Evolutionary conservation across 2,113 vertebrate genomes (phyloP), one percentile per base, ranked within the genome.

Genomic region (Chloebia gouldiae): DNA sequence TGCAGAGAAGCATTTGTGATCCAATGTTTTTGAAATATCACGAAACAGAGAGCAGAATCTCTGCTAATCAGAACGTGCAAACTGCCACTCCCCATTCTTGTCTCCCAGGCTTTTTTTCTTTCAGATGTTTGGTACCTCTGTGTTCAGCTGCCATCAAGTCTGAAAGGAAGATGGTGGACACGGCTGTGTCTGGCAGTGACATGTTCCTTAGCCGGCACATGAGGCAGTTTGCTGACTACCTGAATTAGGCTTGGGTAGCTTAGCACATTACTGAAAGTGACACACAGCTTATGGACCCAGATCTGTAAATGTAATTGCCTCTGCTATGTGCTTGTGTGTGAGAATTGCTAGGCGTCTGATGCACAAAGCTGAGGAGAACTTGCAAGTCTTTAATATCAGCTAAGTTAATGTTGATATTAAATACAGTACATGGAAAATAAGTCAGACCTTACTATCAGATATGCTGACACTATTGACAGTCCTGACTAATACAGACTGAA

Each of bases 211-310:
- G 47, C 28, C 95, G 94, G 75, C 78, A 96, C 86, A 89, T 84
- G 65, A 50, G 84, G 61, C 83, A 50, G 78, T 86, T 82, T 92
- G 64, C 93, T 97, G 95, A 90, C 93, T 95, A 49, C 71, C 81
- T 94, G 86, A 92, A 96, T 97, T 97, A 96, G n/a, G 24, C 31
- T 89, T 87, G 68, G 66, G 54, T 88, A 92, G 39, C 56, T 87
- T 92, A 85, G 27, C 57, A 73, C 57, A 70, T 92, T 92, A 86
- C 68, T 91, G 78, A 84, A 96, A 93, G 68, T 90, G 95, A 90
- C 88, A 63, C 47, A 53, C 37, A 91, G 89, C 81, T 92, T 95
- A 95, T 73, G 92, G 80, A 73, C 64, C 40, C n/a, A 66, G 80
- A 83, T n/a, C 69, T 84, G 47, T 82, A 93, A 94, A 31, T 27